phyloP scores from a whole-genome alignment of 1,140 invertebrate genomes.

The Telenomus remus region DNA sequence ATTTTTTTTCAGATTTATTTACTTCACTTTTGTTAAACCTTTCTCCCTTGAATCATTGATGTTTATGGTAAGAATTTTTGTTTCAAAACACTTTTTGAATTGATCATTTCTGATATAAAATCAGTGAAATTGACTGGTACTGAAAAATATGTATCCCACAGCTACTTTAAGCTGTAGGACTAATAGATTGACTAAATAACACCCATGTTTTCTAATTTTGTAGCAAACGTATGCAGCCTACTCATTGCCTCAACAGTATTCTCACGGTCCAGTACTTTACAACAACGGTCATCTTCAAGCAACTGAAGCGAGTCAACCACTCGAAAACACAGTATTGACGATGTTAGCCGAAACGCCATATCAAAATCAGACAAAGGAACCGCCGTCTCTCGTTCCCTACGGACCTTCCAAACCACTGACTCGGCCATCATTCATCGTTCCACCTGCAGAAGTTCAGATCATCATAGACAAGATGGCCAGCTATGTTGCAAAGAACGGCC shows the following conservation, averaged over 20 bases:
- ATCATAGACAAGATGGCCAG: conserved; percentile 97
- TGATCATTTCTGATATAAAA: no score
- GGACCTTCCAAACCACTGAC: conserved; percentile 71
- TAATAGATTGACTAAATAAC: no score
- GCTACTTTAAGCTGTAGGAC: no score
- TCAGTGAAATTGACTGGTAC: no score
- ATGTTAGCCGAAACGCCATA: conserved; percentile 12
- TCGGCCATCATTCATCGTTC: conserved; percentile 77
- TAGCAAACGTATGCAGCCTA: conserved; percentile 64
- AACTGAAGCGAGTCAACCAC: conserved; percentile 38
- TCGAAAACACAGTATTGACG: conserved; percentile 8
- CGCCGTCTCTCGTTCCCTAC: conserved; percentile 68
- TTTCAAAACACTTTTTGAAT: no score
- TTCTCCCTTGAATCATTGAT: no score
- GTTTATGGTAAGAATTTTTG: no score
- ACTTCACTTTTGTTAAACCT: neutral
- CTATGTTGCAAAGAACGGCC: conserved; percentile 95
- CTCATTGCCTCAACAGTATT: conserved; percentile 69
- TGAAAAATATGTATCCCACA: no score
- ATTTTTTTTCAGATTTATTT: conserved; percentile 12
- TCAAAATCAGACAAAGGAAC: conserved; percentile 57
- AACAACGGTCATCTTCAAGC: conserved; percentile 67
- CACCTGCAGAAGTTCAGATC: conserved; percentile 86
- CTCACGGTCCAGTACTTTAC: conserved; percentile 72
- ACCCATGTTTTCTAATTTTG: conserved; percentile 17